Conservation (phyloP, 2,113 vertebrate species). For the Pachyramphus minor region DNA sequence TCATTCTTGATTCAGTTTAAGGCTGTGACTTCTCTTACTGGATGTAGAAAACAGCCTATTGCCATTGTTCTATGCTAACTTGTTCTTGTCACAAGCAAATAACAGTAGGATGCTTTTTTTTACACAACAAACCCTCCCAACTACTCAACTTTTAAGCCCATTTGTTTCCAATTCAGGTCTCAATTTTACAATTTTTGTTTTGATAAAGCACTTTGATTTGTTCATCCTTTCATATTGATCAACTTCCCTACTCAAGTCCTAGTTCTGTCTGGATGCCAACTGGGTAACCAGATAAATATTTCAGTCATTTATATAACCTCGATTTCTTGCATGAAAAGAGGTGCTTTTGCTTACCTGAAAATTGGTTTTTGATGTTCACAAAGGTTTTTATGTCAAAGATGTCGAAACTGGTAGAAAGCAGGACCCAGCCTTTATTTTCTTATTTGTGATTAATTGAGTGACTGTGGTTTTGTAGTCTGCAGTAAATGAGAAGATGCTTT, state of each 20-base stretch:
- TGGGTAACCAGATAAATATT: background rate
- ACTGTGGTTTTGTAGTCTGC: background rate
- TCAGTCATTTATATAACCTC: background rate
- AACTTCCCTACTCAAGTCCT: background rate
- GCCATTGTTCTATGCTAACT: background rate
- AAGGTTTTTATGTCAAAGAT: background rate
- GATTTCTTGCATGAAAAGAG: background rate
- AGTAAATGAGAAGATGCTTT: background rate
- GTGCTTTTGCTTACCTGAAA: background rate
- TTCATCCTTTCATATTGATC: background rate
- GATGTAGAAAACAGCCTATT: background rate
- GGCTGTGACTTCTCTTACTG: background rate
- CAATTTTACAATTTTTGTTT: background rate
- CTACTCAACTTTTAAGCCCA: background rate
- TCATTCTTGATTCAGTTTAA: background rate
- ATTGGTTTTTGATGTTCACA: background rate
- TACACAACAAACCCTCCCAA: background rate
- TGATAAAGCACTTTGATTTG: background rate
- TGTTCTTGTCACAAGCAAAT: background rate
- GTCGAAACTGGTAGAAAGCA: background rate
- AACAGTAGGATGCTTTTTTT: background rate
- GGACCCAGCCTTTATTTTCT: background rate
- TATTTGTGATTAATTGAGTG: background rate
- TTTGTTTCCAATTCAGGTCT: background rate
- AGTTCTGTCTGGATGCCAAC: background rate